Conservation (phyloP, 2,113 vertebrate species). For the Athene noctua region DNA sequence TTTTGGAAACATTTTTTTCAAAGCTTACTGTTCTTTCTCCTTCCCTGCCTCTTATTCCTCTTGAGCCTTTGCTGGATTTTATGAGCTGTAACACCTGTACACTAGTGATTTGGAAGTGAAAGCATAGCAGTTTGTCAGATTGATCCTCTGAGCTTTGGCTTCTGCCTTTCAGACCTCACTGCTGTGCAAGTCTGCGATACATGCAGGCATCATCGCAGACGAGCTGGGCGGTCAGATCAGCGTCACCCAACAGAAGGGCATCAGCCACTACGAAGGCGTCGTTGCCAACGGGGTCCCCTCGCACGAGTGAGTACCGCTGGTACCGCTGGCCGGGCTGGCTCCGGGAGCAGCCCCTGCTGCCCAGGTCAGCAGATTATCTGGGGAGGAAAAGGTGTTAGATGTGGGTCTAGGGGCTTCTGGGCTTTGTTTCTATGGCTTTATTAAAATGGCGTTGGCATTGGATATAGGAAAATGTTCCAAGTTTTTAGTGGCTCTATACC, state of each 20-base stretch:
- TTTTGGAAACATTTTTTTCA: not conserved
- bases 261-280: slow-evolving; percentile 76
- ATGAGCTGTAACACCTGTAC: not conserved
- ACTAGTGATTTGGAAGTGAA: not conserved
- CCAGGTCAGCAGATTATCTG: not conserved
- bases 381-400: not conserved
- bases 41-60: not conserved
- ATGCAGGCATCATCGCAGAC: slow-evolving; percentile 81
- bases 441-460: not conserved
- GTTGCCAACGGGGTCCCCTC: slow-evolving; percentile 82
- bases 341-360: not conserved
- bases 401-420: not conserved
- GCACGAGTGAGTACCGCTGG: slow-evolving; percentile 74
- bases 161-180: slow-evolving; percentile 81
- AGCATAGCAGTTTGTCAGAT: not conserved
- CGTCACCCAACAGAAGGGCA: slow-evolving; percentile 77
- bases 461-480: not conserved
- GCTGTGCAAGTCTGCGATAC: slow-evolving; percentile 86
- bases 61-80: not conserved
- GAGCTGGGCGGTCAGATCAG: slow-evolving; percentile 82
- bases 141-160: not conserved
- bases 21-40: not conserved
- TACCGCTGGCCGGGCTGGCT: not conserved
- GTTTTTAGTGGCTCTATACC: not conserved
- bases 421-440: not conserved